Evolutionary conservation across 1,140 invertebrate species (phyloP).

Genomic region (Melipona quadrifasciata): DNA sequence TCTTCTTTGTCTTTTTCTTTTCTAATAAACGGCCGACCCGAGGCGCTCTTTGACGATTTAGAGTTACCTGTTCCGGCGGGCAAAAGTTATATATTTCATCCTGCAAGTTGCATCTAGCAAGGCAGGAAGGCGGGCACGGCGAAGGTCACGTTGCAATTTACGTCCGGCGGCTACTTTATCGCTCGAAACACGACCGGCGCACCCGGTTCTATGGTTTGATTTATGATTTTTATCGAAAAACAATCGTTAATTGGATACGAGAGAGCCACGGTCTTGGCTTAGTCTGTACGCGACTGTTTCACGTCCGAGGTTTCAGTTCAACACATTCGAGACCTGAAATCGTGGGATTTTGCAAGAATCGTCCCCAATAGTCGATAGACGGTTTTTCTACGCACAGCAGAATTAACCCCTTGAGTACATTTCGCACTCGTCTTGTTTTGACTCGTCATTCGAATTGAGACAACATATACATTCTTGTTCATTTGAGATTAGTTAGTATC

Average conservation of each 20-base stretch:
- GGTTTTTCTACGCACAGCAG: too few relatives aligned
- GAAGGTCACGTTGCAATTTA: conserved; percentile 55
- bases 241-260: conserved; percentile 36
- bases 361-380: too few relatives aligned
- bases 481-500: too few relatives aligned
- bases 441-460: too few relatives aligned
- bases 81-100: conserved; percentile 42
- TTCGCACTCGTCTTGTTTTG: too few relatives aligned
- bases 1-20: neutral
- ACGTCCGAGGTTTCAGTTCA: neutral
- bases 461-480: too few relatives aligned
- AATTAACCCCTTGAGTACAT: too few relatives aligned
- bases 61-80: conserved; percentile 24
- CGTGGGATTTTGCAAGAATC: too few relatives aligned
- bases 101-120: conserved; percentile 1
- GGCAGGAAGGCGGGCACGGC: neutral
- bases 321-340: too few relatives aligned
- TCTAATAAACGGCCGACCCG: conserved; percentile 8
- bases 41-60: conserved; percentile 21
- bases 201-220: conserved; percentile 13
- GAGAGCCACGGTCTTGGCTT: neutral
- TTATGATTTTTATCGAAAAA: conserved; percentile 49
- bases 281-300: neutral
- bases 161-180: conserved; percentile 28
- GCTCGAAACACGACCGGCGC: conserved; percentile 12